Evolutionary conservation across 2,888 invertebrate species (phyloP).

Genomic region (Chirona hameri): DNA sequence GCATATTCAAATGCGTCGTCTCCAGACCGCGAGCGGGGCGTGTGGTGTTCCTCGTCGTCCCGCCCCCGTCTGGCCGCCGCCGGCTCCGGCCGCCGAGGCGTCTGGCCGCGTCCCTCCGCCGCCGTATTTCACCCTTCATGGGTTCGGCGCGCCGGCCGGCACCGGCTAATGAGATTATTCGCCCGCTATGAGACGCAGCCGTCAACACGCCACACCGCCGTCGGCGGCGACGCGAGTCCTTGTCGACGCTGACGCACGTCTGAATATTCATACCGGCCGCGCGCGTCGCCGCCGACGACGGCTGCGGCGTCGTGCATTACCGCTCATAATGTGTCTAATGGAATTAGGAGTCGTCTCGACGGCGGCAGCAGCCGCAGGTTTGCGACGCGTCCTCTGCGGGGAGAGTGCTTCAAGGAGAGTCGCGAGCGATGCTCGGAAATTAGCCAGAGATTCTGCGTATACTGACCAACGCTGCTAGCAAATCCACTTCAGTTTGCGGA

Average conservation of each 20-base stretch:
- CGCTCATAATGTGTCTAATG: slow-evolving; percentile 25
- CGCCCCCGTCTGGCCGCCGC: too few relatives aligned
- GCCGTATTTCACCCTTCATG: slow-evolving; percentile 13
- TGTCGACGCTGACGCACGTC: not conserved
- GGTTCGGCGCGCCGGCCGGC: not conserved
- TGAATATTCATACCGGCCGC: slow-evolving; percentile 24
- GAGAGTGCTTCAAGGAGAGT: too few relatives aligned
- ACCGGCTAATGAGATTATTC: slow-evolving; percentile 2
- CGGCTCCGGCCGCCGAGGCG: not conserved
- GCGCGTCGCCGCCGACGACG: not conserved
- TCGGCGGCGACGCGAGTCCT: not conserved
- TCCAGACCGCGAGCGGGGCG: too few relatives aligned
- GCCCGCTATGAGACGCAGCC: not conserved
- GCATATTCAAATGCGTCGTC: too few relatives aligned
- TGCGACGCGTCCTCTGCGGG: too few relatives aligned
- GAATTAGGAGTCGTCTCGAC: not conserved
- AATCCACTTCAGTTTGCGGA: too few relatives aligned
- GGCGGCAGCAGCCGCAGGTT: not conserved
- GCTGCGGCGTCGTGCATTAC: not conserved
- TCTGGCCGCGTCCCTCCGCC: not conserved
- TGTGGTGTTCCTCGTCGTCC: too few relatives aligned
- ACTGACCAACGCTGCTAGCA: too few relatives aligned
- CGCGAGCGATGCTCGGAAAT: too few relatives aligned
- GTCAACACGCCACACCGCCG: not conserved
- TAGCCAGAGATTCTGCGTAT: too few relatives aligned